phyloP scores from a whole-genome alignment of 2,113 vertebrate species.

The Hipposideros armiger region DNA sequence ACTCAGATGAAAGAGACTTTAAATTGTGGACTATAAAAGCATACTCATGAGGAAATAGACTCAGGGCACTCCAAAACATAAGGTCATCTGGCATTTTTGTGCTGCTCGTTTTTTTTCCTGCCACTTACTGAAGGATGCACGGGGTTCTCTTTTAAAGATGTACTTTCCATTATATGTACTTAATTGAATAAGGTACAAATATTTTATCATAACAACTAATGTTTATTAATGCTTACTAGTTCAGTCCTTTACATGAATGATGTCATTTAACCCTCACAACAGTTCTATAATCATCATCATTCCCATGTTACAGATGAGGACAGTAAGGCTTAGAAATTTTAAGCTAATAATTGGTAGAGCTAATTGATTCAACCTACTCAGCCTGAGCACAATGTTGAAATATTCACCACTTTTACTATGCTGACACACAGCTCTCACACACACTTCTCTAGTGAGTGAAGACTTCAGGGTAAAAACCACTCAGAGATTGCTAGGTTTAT shows the following conservation, averaged over 20 bases:
- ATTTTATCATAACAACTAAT: not conserved
- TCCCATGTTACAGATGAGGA: not conserved
- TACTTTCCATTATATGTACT: not conserved
- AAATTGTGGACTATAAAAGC: slow-evolving; percentile 10
- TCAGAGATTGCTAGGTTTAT: not conserved
- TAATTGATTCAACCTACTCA: not conserved
- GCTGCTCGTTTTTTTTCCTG: not conserved
- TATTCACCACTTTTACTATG: not conserved
- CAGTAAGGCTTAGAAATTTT: not conserved
- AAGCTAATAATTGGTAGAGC: not conserved
- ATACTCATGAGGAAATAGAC: not conserved
- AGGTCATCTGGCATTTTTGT: not conserved
- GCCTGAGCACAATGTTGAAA: not conserved
- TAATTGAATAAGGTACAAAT: not conserved
- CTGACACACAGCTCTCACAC: not conserved
- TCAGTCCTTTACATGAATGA: not conserved
- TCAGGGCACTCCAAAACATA: not conserved
- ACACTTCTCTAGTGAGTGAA: not conserved
- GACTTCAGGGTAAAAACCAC: not conserved
- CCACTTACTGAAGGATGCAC: not conserved
- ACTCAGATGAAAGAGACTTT: not conserved
- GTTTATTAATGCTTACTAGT: not conserved
- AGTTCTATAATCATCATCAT: not conserved
- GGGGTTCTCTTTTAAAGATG: not conserved
- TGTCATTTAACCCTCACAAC: not conserved